These are phyloP conservation scores for Lymantria dispar DNA, from an alignment of 2,888 invertebrate genomes.

Conservation along the genomic window DNA sequence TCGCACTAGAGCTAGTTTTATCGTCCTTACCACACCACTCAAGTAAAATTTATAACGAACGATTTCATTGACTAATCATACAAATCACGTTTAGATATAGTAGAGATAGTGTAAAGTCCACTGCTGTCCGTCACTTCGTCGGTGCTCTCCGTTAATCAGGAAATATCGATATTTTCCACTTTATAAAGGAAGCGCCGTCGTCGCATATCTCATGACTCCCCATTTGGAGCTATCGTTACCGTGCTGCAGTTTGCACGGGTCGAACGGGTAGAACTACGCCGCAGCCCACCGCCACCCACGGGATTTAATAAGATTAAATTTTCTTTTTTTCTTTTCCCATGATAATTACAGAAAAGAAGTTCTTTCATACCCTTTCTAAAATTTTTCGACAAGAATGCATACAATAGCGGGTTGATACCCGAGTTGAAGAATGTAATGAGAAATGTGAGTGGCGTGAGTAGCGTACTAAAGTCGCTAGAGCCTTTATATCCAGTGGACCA, in stretches of 20 bases:
- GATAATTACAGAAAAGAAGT: slow-evolving; percentile 84
- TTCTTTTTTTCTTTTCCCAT: slow-evolving; percentile 64
- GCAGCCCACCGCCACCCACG: slow-evolving; percentile 64
- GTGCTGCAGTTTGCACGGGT: slow-evolving; percentile 81
- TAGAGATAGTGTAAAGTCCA: slow-evolving; percentile 66
- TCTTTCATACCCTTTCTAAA: slow-evolving; percentile 94
- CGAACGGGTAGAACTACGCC: slow-evolving; percentile 76
- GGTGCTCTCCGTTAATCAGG: slow-evolving; percentile 79
- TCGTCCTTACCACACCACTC: slow-evolving; percentile 2
- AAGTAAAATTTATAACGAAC: not conserved
- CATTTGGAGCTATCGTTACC: slow-evolving; percentile 76
- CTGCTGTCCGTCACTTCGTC: slow-evolving; percentile 76
- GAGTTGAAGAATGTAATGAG: slow-evolving; percentile 95
- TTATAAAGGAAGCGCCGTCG: slow-evolving; percentile 69
- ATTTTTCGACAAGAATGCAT: slow-evolving; percentile 92
- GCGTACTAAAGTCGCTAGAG: slow-evolving; percentile 87
- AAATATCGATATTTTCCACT: slow-evolving; percentile 68
- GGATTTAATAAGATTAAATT: slow-evolving; percentile 71
- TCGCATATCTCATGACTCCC: slow-evolving; percentile 74
- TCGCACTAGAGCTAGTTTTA: slow-evolving; percentile 14
- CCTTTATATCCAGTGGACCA: slow-evolving; percentile 88
- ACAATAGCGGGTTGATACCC: slow-evolving; percentile 94
- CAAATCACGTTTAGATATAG: slow-evolving; percentile 64
- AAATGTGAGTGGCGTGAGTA: slow-evolving; percentile 93
- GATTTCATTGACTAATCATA: slow-evolving; percentile 44